Conservation (phyloP, 2,888 invertebrate genomes). For the Hirtodrosophila histrioides region DNA sequence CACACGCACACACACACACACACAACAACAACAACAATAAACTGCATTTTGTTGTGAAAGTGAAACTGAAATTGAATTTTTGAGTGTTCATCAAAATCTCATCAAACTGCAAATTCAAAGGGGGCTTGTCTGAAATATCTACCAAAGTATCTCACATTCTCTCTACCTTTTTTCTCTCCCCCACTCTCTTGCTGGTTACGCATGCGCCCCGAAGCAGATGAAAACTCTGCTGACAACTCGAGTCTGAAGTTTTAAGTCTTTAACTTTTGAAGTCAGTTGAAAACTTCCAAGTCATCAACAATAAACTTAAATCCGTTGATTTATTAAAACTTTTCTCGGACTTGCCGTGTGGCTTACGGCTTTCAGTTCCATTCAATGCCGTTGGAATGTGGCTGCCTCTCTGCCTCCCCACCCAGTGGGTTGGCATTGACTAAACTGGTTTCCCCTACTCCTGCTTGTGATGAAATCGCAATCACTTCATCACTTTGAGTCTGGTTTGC, state of each 20-base stretch:
- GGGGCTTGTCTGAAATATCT: constrained; percentile 3
- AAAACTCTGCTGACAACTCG: background rate
- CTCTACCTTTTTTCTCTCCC: background rate
- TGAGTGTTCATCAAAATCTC: constrained; percentile 43
- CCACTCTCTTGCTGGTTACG: constrained; percentile 14
- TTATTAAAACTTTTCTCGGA: constrained; percentile 57
- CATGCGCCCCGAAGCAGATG: constrained; percentile 14
- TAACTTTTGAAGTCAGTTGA: constrained; percentile 24
- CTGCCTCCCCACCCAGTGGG: constrained; percentile 36
- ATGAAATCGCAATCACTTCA: constrained; percentile 49
- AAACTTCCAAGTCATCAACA: constrained; percentile 34
- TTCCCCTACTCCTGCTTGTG: constrained; percentile 13
- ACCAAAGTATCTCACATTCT: background rate
- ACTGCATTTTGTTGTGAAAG: constrained; percentile 64
- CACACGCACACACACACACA: constrained; percentile 28
- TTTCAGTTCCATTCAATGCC: constrained; percentile 19
- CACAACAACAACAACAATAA: constrained; percentile 17
- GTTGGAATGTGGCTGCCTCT: constrained; percentile 48
- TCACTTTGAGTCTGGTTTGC: constrained; percentile 43
- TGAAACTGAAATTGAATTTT: constrained; percentile 55
- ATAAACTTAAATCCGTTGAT: constrained; percentile 61
- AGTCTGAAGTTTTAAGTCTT: constrained; percentile 5
- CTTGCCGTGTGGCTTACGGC: constrained; percentile 12
- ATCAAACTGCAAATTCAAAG: constrained; percentile 31
- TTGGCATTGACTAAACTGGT: constrained; percentile 47